Evolutionary conservation across 2,888 invertebrate species (phyloP).

Genomic region (Cantharis rustica): DNA sequence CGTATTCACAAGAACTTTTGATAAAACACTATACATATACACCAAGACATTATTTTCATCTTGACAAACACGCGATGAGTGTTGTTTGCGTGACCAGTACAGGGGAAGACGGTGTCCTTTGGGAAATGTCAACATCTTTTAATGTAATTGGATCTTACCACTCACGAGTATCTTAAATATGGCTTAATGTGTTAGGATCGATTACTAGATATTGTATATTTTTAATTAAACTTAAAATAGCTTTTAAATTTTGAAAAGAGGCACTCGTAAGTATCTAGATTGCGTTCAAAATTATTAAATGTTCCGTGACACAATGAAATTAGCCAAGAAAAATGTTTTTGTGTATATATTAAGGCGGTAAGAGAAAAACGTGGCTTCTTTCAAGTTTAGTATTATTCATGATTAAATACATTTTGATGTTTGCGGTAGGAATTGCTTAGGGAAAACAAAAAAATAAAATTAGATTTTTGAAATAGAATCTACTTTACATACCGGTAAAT

Average conservation of each 20-base stretch:
- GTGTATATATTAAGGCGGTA: neutral
- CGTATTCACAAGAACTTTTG: neutral
- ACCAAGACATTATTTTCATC: neutral
- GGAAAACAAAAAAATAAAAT: neutral
- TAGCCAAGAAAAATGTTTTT: neutral
- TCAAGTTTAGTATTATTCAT: neutral
- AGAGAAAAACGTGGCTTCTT: neutral
- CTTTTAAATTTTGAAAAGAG: neutral
- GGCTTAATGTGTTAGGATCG: neutral
- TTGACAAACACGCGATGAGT: slow-evolving; percentile 27
- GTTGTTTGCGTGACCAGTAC: slow-evolving; percentile 27
- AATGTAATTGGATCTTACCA: slow-evolving; percentile 36
- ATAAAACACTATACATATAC: neutral
- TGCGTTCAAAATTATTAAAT: neutral
- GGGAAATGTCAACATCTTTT: slow-evolving; percentile 44
- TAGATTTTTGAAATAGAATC: neutral
- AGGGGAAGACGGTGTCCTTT: slow-evolving; percentile 29
- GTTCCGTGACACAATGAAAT: neutral
- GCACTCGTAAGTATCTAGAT: neutral
- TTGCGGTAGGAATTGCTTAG: neutral
- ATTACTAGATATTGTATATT: neutral
- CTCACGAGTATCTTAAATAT: neutral
- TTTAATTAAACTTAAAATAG: neutral
- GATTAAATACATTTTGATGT: neutral
- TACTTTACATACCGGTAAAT: slow-evolving; percentile 32